A percentile compares a stretch with the other conserved stretches of the same genome.
Conservation (phyloP, 1,140 invertebrate genomes). For the Cotesia vestalis region DNA sequence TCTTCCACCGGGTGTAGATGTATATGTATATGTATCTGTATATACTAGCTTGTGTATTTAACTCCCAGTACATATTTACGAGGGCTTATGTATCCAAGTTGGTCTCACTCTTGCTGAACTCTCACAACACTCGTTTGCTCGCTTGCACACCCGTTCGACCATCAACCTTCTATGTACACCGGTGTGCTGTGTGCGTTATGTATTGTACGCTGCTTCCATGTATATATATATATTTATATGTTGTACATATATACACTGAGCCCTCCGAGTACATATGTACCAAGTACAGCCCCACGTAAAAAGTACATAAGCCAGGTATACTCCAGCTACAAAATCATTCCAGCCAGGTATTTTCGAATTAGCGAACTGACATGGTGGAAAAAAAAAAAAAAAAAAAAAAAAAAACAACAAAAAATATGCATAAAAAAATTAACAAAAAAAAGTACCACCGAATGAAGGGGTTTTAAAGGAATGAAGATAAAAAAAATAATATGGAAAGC, state of each 20-base stretch:
- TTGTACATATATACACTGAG: conserved; percentile 30
- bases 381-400: too few species aligned
- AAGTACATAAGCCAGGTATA: conserved; percentile 48
- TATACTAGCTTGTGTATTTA: conserved; percentile 56
- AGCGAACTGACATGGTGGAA: conserved; percentile 34
- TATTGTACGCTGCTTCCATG: conserved; percentile 8
- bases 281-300: conserved; percentile 43
- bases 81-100: conserved; percentile 35
- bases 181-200: conserved; percentile 26
- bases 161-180: conserved; percentile 45
- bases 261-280: conserved; percentile 26
- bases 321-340: conserved; percentile 45
- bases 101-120: conserved; percentile 1
- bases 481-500: too few species aligned
- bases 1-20: background rate
- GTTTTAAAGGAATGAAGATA: background rate
- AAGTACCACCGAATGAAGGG: too few species aligned
- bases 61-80: conserved; percentile 46
- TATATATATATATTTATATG: conserved; percentile 25
- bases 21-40: conserved; percentile 3
- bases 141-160: conserved; percentile 9
- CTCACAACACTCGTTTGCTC: conserved; percentile 39
- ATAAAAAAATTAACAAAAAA: too few species aligned
- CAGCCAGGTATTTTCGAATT: conserved; percentile 47
- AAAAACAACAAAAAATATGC: too few species aligned